A percentile compares a stretch with the other conserved stretches of the same genome.
These are phyloP conservation scores for Pseudanteris insignis DNA, from an alignment of 2,888 invertebrate species.

Conservation along the genomic window DNA sequence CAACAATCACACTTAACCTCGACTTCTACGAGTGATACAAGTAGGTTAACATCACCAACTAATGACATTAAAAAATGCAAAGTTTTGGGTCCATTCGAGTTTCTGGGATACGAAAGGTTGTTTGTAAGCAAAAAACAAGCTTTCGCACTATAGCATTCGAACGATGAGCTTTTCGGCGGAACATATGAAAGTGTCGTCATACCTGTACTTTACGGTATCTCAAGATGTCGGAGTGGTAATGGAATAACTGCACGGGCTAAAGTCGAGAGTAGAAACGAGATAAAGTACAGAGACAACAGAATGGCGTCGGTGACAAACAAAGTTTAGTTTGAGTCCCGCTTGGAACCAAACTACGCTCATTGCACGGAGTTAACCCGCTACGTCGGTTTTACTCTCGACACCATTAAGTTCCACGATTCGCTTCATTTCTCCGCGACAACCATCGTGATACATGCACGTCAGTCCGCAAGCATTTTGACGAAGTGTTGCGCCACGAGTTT, in stretches of 20 bases:
- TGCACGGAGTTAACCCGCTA: conserved; percentile 54
- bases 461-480: conserved; percentile 22
- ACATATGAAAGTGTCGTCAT: conserved; percentile 50
- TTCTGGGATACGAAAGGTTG: no score
- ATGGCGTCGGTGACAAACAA: conserved; percentile 60
- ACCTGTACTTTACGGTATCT: conserved; percentile 49
- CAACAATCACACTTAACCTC: no score
- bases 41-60: conserved; percentile 1
- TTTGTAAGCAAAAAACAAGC: conserved; percentile 37
- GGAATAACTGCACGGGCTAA: conserved; percentile 51
- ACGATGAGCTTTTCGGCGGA: conserved; percentile 33
- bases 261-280: conserved; percentile 49
- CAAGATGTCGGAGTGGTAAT: conserved; percentile 53
- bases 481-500: conserved; percentile 25
- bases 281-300: conserved; percentile 58
- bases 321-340: conserved; percentile 58
- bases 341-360: conserved; percentile 56
- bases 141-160: conserved; percentile 38
- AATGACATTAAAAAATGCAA: conserved; percentile 20
- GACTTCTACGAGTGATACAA: no score
- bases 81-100: no score
- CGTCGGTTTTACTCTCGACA: conserved; percentile 53
- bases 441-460: conserved; percentile 34
- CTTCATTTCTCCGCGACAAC: conserved; percentile 39
- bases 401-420: conserved; percentile 44